These are phyloP conservation scores for Drosophila falleni DNA, from an alignment of 2,888 invertebrate genomes.

Conservation along the genomic window DNA sequence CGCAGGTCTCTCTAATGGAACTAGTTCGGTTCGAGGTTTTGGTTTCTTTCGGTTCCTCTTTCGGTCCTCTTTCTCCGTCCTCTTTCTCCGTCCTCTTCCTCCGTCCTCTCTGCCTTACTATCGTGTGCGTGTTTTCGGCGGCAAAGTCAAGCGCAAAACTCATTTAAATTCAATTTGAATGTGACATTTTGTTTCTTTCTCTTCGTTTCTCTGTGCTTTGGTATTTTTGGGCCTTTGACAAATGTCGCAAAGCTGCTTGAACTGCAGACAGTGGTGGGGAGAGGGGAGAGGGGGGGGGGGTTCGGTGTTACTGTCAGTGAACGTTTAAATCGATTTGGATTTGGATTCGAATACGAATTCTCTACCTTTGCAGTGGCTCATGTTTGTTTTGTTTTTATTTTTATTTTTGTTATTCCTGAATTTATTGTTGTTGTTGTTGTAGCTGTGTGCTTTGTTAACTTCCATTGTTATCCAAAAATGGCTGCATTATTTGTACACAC, in stretches of 20 bases:
- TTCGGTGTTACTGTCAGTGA: conserved; percentile 71
- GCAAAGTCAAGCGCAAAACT: conserved; percentile 59
- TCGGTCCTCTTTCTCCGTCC: neutral
- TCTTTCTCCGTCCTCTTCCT: neutral
- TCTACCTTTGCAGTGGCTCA: conserved; percentile 60
- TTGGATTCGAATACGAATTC: conserved; percentile 44
- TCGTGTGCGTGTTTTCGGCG: conserved; percentile 33
- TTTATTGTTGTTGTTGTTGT: conserved; percentile 46
- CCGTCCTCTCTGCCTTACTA: conserved; percentile 2
- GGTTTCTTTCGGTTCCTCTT: conserved; percentile 8
- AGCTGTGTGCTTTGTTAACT: conserved; percentile 63
- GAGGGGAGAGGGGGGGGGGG: neutral
- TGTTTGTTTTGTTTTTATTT: conserved; percentile 34
- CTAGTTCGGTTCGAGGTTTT: conserved; percentile 35
- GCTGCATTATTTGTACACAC: conserved; percentile 78
- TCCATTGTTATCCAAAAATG: conserved; percentile 80
- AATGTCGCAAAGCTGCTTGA: conserved; percentile 56
- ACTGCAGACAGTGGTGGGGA: neutral
- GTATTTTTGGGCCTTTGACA: conserved; percentile 61
- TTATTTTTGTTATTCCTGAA: conserved; percentile 16
- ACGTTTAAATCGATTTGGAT: conserved; percentile 76
- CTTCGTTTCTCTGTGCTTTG: conserved; percentile 24
- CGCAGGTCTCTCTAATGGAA: conserved; percentile 44
- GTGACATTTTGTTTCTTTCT: conserved; percentile 62
- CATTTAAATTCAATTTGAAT: conserved; percentile 81